Percentiles rank a stretch among this genome's conserved stretches.
These are phyloP conservation scores for Caenorhabditis sp. DNA, from an alignment of 2,888 invertebrate genomes.

Conservation along the genomic window DNA sequence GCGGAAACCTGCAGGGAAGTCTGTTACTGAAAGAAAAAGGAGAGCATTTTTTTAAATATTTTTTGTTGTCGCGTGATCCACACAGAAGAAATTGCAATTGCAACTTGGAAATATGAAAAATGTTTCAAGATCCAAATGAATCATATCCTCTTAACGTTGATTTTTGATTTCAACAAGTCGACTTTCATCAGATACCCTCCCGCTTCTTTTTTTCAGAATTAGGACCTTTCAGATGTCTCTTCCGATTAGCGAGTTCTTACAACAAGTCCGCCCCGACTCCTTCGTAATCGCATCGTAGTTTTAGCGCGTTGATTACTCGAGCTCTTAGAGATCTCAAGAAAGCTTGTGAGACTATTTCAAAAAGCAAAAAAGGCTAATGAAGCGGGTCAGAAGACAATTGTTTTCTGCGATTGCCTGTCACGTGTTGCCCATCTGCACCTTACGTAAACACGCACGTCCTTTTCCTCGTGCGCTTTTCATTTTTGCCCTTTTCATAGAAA, in stretches of 20 bases:
- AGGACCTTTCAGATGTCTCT: too few relatives aligned
- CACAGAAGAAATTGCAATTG: constrained; percentile 29
- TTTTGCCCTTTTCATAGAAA: neutral
- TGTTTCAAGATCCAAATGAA: neutral
- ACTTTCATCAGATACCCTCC: too few relatives aligned
- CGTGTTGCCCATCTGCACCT: constrained; percentile 35
- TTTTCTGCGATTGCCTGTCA: constrained; percentile 3
- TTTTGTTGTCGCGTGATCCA: constrained; percentile 47
- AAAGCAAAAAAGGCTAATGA: neutral
- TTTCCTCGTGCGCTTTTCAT: constrained; percentile 2
- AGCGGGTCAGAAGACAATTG: neutral
- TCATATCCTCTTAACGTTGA: too few relatives aligned
- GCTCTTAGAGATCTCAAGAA: too few relatives aligned
- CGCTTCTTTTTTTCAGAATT: too few relatives aligned
- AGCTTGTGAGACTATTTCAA: too few relatives aligned
- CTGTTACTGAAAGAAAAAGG: constrained; percentile 19
- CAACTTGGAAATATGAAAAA: constrained; percentile 13
- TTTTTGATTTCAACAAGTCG: too few relatives aligned
- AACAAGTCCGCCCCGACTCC: too few relatives aligned
- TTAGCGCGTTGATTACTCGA: too few relatives aligned
- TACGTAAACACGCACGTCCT: constrained; percentile 35
- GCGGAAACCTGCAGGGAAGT: constrained; percentile 50
- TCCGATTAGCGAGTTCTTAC: too few relatives aligned
- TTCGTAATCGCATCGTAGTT: too few relatives aligned
- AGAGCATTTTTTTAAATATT: constrained; percentile 56